Conservation (phyloP, 1,140 invertebrate species). For the Lordiphosa stackelbergi region DNA sequence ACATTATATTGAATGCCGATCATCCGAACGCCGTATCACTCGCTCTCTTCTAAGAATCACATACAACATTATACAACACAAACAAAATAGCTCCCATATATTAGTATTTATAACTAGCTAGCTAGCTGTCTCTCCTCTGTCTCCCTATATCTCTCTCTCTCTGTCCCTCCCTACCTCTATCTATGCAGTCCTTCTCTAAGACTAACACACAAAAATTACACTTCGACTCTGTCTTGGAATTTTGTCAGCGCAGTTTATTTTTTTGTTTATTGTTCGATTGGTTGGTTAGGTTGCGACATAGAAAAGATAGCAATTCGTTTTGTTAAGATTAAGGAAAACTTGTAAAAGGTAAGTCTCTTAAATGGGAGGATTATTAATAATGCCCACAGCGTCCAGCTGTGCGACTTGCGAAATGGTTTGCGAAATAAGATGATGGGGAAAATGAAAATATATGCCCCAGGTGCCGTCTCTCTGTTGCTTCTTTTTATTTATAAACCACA, state of each 20-base stretch:
- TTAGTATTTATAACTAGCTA: constrained; percentile 11
- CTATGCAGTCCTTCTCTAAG: constrained; percentile 29
- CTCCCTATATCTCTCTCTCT: neutral
- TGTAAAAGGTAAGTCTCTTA: constrained; percentile 55
- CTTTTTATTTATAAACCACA: too few species aligned
- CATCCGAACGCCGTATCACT: constrained; percentile 10
- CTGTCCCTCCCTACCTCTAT: constrained; percentile 2
- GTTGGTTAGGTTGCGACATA: constrained; percentile 54
- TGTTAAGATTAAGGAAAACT: constrained; percentile 39
- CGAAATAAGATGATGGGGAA: constrained; percentile 32
- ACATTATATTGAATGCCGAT: constrained; percentile 2
- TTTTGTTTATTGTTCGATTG: neutral
- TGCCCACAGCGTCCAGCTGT: constrained; percentile 36
- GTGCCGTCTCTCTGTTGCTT: constrained; percentile 13
- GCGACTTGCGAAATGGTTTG: constrained; percentile 35
- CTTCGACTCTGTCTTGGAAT: constrained; percentile 64
- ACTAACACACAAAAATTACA: constrained; percentile 54
- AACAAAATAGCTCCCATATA: constrained; percentile 13
- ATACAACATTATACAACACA: constrained; percentile 41
- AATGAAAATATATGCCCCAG: constrained; percentile 14
- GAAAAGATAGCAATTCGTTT: constrained; percentile 61
- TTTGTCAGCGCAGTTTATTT: constrained; percentile 43
- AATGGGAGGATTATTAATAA: constrained; percentile 48
- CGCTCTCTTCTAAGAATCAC: constrained; percentile 18
- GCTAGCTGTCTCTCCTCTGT: constrained; percentile 4